Evolutionary conservation across 1,140 invertebrate genomes (phyloP).

Genomic region (Thrips palmi): DNA sequence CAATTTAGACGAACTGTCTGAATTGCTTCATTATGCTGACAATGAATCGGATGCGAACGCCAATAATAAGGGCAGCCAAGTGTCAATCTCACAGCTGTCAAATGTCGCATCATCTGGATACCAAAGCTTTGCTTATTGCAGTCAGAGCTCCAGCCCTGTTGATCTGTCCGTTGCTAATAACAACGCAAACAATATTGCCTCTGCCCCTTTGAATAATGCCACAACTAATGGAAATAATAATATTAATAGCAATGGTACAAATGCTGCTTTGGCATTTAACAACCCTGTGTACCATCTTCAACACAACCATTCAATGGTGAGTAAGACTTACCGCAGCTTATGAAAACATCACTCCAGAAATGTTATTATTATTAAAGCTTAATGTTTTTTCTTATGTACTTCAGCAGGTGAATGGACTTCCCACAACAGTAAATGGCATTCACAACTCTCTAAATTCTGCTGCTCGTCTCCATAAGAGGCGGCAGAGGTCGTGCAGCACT

Average conservation of each 20-base stretch:
- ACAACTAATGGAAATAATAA: conserved; percentile 5
- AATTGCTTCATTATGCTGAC: conserved; percentile 39
- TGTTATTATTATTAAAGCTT: too few relatives aligned
- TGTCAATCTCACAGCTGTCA: conserved; percentile 61
- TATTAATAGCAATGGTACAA: conserved; percentile 13
- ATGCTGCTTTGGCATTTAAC: conserved; percentile 64
- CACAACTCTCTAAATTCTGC: too few relatives aligned
- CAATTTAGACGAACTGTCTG: conserved; percentile 50
- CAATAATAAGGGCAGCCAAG: conserved; percentile 44
- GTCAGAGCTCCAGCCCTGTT: conserved; percentile 76
- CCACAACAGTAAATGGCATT: too few relatives aligned
- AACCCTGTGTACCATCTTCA: conserved; percentile 53
- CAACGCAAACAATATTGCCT: conserved; percentile 13
- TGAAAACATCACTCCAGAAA: too few relatives aligned
- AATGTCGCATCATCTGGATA: conserved; percentile 76
- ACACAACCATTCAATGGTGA: conserved; percentile 24
- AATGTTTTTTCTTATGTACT: too few relatives aligned
- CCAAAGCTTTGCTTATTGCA: conserved; percentile 77
- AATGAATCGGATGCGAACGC: conserved; percentile 37
- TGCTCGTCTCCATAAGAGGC: conserved; percentile 14
- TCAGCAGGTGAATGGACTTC: too few relatives aligned
- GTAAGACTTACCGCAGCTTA: too few relatives aligned
- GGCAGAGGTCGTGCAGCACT: conserved; percentile 19
- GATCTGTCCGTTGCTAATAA: conserved; percentile 34
- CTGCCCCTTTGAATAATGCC: too few relatives aligned